These are phyloP conservation scores for Apeira syringaria DNA, from an alignment of 2,888 invertebrate genomes.

Conservation along the genomic window DNA sequence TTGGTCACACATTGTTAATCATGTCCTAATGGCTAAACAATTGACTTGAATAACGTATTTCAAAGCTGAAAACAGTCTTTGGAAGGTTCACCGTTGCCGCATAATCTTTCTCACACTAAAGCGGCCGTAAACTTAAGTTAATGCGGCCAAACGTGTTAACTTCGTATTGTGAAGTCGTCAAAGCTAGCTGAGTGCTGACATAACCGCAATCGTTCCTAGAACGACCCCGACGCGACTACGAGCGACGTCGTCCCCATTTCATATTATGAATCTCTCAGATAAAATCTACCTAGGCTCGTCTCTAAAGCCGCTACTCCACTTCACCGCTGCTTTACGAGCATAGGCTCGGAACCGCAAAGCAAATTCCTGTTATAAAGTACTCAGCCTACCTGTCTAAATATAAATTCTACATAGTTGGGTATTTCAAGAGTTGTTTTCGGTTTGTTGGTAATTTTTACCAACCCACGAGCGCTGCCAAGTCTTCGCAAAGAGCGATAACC, in stretches of 20 bases:
- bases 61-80: no score
- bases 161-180: constrained; percentile 23
- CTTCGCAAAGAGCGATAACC: constrained; percentile 17
- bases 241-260: constrained; percentile 47
- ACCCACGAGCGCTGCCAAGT: constrained; percentile 18
- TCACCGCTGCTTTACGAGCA: constrained; percentile 46
- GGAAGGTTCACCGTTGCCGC: neutral
- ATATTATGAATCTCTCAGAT: constrained; percentile 51
- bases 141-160: constrained; percentile 21
- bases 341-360: constrained; percentile 35
- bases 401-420: constrained; percentile 20
- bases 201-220: constrained; percentile 37
- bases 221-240: constrained; percentile 40
- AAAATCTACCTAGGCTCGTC: constrained; percentile 41
- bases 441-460: constrained; percentile 17
- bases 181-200: constrained; percentile 28
- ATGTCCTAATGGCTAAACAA: neutral
- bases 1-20: no score
- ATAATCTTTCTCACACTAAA: constrained; percentile 3
- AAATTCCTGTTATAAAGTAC: constrained; percentile 35
- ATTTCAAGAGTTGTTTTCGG: constrained; percentile 23
- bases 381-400: constrained; percentile 21
- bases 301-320: constrained; percentile 37
- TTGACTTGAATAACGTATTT: no score
- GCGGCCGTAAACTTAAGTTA: constrained; percentile 7